Evolutionary conservation across 2,888 invertebrate species (phyloP), one percentile per base, ranked within the genome.

Genomic region (Phalera bucephala): DNA sequence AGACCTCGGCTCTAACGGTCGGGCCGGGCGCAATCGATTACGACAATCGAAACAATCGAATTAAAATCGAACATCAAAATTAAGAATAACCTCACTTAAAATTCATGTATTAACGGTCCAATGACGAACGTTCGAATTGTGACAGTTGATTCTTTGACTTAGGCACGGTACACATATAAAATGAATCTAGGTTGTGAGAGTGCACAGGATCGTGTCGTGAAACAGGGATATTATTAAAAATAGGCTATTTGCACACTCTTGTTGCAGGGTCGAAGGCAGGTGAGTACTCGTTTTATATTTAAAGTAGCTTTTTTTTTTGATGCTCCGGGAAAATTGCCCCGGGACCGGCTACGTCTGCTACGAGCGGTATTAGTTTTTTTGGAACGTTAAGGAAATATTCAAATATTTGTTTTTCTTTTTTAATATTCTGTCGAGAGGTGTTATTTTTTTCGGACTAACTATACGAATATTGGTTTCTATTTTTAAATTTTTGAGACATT

Each of bases 161-260:
- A 37, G 28, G 33, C 34, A 49, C 53, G 53, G 50, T 55, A 45
- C 36, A 53, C 48, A 52, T 60, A 54, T 41, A 56, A 57, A 59
- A 65, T 63, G 57, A 53, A 64, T 59, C 40, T 66, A 63, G 66
- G 68, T 59, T 62, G 65, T 71, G 67, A 55, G 45, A 61, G 69
- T 71, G 69, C 47, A 53, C 59, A 61, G 62, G 66, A 64, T 54
- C 44, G 52, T 34, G 39, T 29, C 6, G 56, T 40, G 52, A 55
- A 58, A 62, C 52, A 52, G 61, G 68, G 63, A 63, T 72, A 72
- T 60, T 72, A 62, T 60, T 63, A 68, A 64, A 69, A 48, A 59
- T 58, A 58, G 60, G 58, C 60, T 48, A 53, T 56, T 59, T 59
- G 37, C 58, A 59, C 63, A 60, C 65, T 66, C 60, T 58, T 65